Evolutionary conservation across 2,888 invertebrate species (phyloP).

Genomic region (Furcula furcula): DNA sequence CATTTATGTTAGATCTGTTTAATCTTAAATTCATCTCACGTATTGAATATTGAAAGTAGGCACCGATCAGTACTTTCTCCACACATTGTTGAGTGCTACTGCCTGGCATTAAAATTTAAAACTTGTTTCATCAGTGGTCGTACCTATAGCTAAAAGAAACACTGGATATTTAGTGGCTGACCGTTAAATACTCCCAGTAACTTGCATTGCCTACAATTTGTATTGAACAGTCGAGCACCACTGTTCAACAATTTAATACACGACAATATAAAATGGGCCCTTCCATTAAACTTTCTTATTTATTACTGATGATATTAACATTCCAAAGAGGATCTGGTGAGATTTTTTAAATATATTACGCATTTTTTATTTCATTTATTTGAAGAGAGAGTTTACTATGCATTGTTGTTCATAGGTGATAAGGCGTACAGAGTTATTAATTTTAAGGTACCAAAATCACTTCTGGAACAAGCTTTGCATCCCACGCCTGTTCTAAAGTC

Average conservation of each 20-base stretch:
- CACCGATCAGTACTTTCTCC: conserved; percentile 68
- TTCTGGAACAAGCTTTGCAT: conserved; percentile 62
- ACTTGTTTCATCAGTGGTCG: conserved; percentile 69
- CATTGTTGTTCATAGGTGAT: conserved; percentile 1
- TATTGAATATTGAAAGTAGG: conserved; percentile 53
- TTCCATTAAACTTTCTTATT: conserved; percentile 16
- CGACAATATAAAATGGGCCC: conserved; percentile 31
- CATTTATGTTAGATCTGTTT: neutral
- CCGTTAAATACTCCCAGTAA: conserved; percentile 69
- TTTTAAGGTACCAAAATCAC: conserved; percentile 51
- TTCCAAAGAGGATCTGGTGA: conserved; percentile 37
- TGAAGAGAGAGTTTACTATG: no score
- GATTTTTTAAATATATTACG: conserved; percentile 1
- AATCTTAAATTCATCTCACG: conserved; percentile 39
- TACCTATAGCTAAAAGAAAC: conserved; percentile 61
- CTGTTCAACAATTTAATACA: conserved; percentile 26
- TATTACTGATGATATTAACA: conserved; percentile 29
- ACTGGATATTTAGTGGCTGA: conserved; percentile 53
- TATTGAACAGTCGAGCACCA: conserved; percentile 51
- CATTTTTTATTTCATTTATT: no score
- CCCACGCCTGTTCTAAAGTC: conserved; percentile 68
- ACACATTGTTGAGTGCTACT: conserved; percentile 8
- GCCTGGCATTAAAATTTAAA: conserved; percentile 72
- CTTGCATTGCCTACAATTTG: conserved; percentile 57
- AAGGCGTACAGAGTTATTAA: conserved; percentile 52